Evolutionary conservation across 1,140 invertebrate species (phyloP), one percentile per base, ranked within the genome.

Genomic region (Delia radicum): DNA sequence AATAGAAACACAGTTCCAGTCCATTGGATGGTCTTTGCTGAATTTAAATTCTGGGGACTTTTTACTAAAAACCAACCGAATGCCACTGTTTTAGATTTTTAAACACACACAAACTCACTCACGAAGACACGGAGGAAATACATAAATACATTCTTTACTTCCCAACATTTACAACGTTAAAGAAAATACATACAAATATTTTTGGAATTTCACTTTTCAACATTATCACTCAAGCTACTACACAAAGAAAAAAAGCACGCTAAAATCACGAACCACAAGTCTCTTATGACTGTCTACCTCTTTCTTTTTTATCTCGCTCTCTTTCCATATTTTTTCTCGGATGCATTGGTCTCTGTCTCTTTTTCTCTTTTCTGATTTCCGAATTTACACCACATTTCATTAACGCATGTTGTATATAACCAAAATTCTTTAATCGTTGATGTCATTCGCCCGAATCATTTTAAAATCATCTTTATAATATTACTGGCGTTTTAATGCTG

Each of bases 371-470:
- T 18, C 8, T 7, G 5, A 21, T 24, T 18, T 55, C 18, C 10
- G 21, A 55, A 21, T 18, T 55, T 1, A 21, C 6, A 55, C 15
- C 48, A 55, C n/a, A 3, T 0, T 55, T 55, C 37, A 42, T 42
- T 42, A 33, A 5, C 37, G 37, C 37, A 42, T 42, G 37, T 10
- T 42, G n/a, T 42, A n/a, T n/a, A n/a, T n/a, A n/a, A n/a, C n/a
- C 48, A 55, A 55, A 55, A 55, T n/a, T n/a, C n/a, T n/a, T n/a
- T n/a, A 69, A 69, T 33, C 31, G 21, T 10, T 37, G 65, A 69
- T 69, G 29, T 24, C 65, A 69, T 69, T 4, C 29, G 63, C 18
- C 15, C 63, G 63, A 31, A 31, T 67, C 4, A 31, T 24, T 37
- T n/a, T 69, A 7, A 69, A 37, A 69, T 24, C 31, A 69, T 21